Evolutionary conservation across 2,888 invertebrate species (phyloP).

Genomic region (Lydus trimaculatus): DNA sequence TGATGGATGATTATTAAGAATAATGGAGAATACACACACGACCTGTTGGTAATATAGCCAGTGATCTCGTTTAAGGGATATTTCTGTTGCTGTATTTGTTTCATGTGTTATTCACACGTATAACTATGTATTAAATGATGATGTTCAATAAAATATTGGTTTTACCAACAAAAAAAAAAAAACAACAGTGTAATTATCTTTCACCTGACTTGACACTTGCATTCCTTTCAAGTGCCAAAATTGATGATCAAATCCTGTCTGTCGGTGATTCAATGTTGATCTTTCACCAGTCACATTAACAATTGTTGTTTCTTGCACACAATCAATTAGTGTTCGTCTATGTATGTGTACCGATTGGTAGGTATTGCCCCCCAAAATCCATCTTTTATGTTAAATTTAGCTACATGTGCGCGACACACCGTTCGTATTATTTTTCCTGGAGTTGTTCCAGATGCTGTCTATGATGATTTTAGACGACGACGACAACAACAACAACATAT

Average conservation of each 20-base stretch:
- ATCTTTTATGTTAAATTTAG: constrained; percentile 25
- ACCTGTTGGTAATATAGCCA: constrained; percentile 40
- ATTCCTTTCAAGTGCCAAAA: neutral
- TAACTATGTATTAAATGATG: constrained; percentile 57
- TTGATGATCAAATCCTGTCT: neutral
- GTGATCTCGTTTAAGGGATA: constrained; percentile 56
- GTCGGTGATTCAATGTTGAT: neutral
- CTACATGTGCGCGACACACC: constrained; percentile 26
- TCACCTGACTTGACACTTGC: too few species aligned
- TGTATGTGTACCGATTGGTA: too few species aligned
- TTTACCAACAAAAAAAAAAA: constrained; percentile 41
- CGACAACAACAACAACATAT: constrained; percentile 8
- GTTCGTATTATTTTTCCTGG: constrained; percentile 21
- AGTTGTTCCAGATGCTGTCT: constrained; percentile 28
- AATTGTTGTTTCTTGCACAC: neutral
- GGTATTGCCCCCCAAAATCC: neutral
- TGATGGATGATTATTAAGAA: constrained; percentile 19
- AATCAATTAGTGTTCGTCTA: constrained; percentile 4
- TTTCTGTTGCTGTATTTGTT: constrained; percentile 50
- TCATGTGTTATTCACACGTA: constrained; percentile 58
- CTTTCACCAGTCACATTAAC: neutral
- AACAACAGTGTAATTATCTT: too few species aligned
- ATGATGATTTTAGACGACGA: constrained; percentile 13
- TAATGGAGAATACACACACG: constrained; percentile 8
- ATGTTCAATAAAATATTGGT: constrained; percentile 59